phyloP scores from a whole-genome alignment of 2,888 invertebrate genomes.

The Hipparchia semele region DNA sequence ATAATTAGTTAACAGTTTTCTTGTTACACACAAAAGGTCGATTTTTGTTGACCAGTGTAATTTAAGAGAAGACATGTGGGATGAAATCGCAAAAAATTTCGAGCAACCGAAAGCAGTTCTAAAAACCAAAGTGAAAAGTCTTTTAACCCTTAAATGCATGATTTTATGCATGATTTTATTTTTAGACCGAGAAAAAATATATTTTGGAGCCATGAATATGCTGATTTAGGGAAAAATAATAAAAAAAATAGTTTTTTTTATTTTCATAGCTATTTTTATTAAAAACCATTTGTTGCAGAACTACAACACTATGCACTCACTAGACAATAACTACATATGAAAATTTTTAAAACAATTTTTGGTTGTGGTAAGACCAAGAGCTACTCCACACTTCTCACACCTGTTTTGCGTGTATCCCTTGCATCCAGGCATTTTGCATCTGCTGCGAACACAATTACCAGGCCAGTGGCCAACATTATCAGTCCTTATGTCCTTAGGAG shows the following conservation, averaged over 20 bases:
- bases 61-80: too few relatives aligned
- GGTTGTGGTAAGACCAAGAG: not conserved
- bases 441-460: not conserved
- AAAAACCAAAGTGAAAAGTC: too few relatives aligned
- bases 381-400: not conserved
- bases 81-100: too few relatives aligned
- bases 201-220: not conserved
- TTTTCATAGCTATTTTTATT: not conserved
- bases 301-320: not conserved
- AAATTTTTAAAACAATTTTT: not conserved
- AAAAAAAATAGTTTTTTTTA: not conserved
- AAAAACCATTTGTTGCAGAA: not conserved
- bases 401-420: not conserved
- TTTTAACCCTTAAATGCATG: constrained; percentile 1
- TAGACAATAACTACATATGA: not conserved
- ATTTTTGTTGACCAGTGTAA: too few relatives aligned
- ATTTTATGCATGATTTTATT: not conserved
- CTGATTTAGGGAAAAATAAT: not conserved
- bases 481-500: too few relatives aligned
- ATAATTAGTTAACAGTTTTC: too few relatives aligned
- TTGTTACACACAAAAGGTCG: too few relatives aligned
- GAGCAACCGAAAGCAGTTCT: too few relatives aligned
- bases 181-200: not conserved
- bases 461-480: too few relatives aligned
- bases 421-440: constrained; percentile 3